These are phyloP conservation scores for Antechinus stuartii DNA, from an alignment of 2,113 vertebrate species.

Conservation along the genomic window DNA sequence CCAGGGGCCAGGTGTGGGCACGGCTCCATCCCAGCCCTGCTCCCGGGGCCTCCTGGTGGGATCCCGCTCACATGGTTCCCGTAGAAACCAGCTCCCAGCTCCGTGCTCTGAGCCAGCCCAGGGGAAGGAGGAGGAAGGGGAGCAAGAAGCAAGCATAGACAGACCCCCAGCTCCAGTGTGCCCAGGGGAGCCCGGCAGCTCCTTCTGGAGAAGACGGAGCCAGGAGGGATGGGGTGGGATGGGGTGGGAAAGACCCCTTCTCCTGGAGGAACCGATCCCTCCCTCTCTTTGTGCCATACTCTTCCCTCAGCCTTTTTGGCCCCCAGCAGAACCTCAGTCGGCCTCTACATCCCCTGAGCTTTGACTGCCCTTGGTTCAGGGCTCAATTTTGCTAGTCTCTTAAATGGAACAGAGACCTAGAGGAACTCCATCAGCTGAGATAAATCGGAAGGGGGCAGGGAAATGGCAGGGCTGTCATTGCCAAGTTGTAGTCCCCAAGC, in stretches of 20 bases:
- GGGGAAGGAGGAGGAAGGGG: background rate
- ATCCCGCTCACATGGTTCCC: background rate
- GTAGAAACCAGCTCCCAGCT: background rate
- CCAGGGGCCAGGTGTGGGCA: background rate
- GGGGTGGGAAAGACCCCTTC: background rate
- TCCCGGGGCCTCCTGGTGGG: background rate
- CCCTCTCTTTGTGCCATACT: too few species aligned
- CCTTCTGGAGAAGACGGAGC: background rate
- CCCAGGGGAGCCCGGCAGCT: background rate
- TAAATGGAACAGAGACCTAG: background rate
- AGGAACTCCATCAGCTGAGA: background rate
- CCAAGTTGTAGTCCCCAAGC: background rate
- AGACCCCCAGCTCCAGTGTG: background rate
- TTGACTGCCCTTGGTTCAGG: background rate
- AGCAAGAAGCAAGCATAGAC: background rate
- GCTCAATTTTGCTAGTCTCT: background rate
- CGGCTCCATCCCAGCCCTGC: background rate
- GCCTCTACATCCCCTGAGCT: background rate
- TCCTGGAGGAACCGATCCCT: background rate
- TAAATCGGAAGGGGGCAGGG: background rate
- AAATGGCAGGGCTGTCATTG: background rate
- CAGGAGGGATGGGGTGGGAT: too few species aligned
- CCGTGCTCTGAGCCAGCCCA: background rate
- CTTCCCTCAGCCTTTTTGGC: too few species aligned
- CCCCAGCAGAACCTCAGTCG: background rate